phyloP scores from a whole-genome alignment of 37 sponge, comb jelly and placozoan species.

The Crambe crambe region DNA sequence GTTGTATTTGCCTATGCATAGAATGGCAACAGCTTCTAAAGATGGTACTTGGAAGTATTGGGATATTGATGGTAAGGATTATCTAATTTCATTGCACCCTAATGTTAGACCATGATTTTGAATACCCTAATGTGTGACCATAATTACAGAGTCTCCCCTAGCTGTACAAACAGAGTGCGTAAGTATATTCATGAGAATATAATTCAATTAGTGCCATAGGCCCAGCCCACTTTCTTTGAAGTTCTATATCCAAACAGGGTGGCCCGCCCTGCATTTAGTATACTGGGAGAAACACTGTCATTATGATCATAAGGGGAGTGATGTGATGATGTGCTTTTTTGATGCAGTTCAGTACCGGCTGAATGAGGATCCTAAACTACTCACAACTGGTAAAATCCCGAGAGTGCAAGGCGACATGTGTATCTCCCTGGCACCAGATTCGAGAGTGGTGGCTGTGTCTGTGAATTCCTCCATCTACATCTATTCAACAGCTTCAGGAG shows the following conservation, averaged over 20 bases:
- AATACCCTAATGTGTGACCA: no score
- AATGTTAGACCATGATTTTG: no score
- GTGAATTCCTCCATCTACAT: conserved; percentile 46
- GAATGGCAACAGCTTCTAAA: conserved; percentile 83
- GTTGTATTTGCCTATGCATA: neutral
- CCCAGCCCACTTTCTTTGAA: no score
- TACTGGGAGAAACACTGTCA: no score
- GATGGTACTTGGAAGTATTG: conserved; percentile 88
- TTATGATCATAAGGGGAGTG: neutral
- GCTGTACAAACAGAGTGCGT: no score
- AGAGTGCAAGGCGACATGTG: neutral
- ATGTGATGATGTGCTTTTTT: neutral
- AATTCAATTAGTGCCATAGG: no score
- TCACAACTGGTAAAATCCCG: conserved; percentile 42
- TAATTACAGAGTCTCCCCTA: no score
- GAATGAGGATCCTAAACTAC: conserved; percentile 62
- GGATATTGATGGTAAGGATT: conserved; percentile 81
- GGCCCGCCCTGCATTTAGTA: no score
- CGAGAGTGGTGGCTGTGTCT: conserved; percentile 65
- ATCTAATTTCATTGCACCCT: no score
- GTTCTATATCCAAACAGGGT: no score
- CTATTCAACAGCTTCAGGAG: conserved; percentile 48
- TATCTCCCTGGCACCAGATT: conserved; percentile 76
- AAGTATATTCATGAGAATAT: no score
- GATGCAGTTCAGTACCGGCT: conserved; percentile 62